Conservation (phyloP, 2,797 vertebrate genomes). For the Loriculus beryllinus region DNA sequence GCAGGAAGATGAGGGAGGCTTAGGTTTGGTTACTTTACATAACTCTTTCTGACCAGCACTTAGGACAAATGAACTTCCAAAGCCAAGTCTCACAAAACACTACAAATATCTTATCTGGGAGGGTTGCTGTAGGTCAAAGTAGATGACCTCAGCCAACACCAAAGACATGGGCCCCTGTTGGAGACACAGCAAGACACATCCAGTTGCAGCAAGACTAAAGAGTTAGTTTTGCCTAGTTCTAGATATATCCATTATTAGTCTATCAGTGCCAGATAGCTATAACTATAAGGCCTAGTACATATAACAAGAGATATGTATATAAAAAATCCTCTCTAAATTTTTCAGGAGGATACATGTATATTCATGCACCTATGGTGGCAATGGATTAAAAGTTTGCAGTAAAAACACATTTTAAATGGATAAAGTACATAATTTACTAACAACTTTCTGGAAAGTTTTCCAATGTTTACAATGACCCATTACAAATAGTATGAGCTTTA, state of each 20-base stretch:
- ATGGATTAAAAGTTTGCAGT: not conserved
- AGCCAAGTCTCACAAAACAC: not conserved
- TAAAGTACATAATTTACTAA: not conserved
- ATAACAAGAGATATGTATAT: not conserved
- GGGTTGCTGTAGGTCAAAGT: not conserved
- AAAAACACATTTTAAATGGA: not conserved
- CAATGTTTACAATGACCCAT: not conserved
- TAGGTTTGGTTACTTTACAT: not conserved
- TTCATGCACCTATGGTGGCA: fast-evolving
- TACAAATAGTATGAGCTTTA: not conserved
- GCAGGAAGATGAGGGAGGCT: fast-evolving
- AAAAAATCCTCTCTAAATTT: not conserved
- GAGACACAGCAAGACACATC: too few species aligned
- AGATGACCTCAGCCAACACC: not conserved
- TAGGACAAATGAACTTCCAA: not conserved
- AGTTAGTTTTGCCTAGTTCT: not conserved
- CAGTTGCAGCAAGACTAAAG: not conserved
- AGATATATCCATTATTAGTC: not conserved
- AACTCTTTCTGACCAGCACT: not conserved
- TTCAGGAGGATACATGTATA: fast-evolving
- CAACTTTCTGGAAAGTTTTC: not conserved
- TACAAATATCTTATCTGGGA: too few species aligned
- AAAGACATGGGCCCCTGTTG: not conserved
- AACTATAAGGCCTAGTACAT: not conserved
- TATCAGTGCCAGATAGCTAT: not conserved